These are phyloP conservation scores for Furcula furcula DNA, from an alignment of 2,888 invertebrate genomes.

Conservation along the genomic window DNA sequence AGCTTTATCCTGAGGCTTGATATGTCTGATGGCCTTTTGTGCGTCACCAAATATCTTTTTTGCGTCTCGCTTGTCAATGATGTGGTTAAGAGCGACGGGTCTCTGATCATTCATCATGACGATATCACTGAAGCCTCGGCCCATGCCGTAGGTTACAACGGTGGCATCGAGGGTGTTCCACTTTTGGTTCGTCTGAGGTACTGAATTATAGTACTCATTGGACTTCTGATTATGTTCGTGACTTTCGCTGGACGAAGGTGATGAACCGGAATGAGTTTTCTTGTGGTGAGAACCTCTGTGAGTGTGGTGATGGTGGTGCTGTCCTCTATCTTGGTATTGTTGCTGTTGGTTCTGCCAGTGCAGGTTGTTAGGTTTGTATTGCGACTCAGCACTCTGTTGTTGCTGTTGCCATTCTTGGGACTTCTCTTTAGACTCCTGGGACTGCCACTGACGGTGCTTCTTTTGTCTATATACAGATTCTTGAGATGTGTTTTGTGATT, in stretches of 20 bases:
- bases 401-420: constrained; percentile 1
- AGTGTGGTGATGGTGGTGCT: not conserved
- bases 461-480: not conserved
- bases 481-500: not conserved
- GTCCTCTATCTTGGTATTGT: not conserved
- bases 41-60: constrained; percentile 60
- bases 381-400: constrained; percentile 2
- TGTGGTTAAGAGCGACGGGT: constrained; percentile 37
- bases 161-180: constrained; percentile 33
- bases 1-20: constrained; percentile 48
- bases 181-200: constrained; percentile 12
- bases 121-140: constrained; percentile 32
- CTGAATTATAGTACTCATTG: constrained; percentile 3
- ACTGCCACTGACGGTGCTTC: not conserved
- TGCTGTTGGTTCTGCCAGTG: not conserved
- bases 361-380: constrained; percentile 3
- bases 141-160: constrained; percentile 28
- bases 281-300: constrained; percentile 6
- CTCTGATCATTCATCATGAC: constrained; percentile 48
- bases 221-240: constrained; percentile 24
- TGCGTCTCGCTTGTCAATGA: constrained; percentile 42
- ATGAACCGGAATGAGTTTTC: constrained; percentile 8
- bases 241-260: constrained; percentile 23
- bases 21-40: constrained; percentile 50
- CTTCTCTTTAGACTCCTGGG: constrained; percentile 6